Percentiles rank a stretch among this genome's conserved stretches.
Conservation (phyloP, 2,113 vertebrate species). For the Paraplagusia blochii region DNA sequence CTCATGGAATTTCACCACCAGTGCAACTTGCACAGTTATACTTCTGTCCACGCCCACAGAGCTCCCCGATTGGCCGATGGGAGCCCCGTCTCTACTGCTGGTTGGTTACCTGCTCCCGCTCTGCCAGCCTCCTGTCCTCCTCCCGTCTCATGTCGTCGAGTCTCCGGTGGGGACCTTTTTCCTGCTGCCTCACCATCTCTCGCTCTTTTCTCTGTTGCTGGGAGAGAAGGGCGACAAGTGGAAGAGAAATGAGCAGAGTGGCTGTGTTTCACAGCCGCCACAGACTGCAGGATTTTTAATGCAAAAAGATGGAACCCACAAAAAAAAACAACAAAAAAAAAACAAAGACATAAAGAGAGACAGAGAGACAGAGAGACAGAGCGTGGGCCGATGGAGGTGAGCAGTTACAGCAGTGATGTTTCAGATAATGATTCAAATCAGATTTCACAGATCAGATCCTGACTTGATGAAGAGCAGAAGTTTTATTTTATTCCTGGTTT, state of each 20-base stretch:
- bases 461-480: no score
- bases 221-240: slow-evolving; percentile 53
- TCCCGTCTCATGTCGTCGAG: slow-evolving; percentile 87
- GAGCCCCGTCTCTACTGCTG: slow-evolving; percentile 19
- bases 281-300: slow-evolving; percentile 18
- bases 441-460: no score
- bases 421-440: no score
- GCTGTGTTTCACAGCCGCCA: slow-evolving; percentile 24
- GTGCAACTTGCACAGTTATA: slow-evolving; percentile 56
- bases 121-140: slow-evolving; percentile 86
- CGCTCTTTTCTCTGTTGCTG: slow-evolving; percentile 92
- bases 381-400: no score
- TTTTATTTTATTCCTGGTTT: no score
- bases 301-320: slow-evolving; percentile 18
- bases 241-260: slow-evolving; percentile 50
- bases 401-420: no score
- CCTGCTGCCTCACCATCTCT: slow-evolving; percentile 88
- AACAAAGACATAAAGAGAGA: no score
- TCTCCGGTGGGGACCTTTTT: slow-evolving; percentile 87
- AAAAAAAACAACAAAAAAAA: no score
- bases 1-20: slow-evolving; percentile 75
- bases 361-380: background rate
- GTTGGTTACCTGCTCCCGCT: slow-evolving; percentile 89
- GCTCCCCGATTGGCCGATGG: slow-evolving; percentile 47
- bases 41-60: slow-evolving; percentile 56